Percentiles rank a stretch among this genome's conserved stretches.
Evolutionary conservation across 2,888 invertebrate genomes (phyloP).

Genomic region (Nowickia ferox): DNA sequence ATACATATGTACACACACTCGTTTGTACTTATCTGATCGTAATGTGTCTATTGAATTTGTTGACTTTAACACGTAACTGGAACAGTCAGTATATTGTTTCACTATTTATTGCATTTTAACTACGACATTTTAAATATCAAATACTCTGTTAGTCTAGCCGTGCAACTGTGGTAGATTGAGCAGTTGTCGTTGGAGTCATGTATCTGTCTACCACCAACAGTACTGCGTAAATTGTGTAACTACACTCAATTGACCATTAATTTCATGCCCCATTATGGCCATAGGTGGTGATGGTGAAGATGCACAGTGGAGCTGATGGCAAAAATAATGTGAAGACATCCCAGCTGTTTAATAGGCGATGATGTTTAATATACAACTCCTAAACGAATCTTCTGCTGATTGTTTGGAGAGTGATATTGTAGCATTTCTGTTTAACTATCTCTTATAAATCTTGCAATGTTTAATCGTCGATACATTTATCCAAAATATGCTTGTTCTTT

Average conservation of each 20-base stretch:
- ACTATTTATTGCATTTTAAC: conserved; percentile 41
- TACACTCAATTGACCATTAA: conserved; percentile 44
- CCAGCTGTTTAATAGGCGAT: no score
- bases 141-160: neutral
- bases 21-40: neutral
- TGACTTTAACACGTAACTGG: conserved; percentile 44
- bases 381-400: no score
- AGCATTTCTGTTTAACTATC: no score
- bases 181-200: conserved; percentile 14
- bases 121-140: conserved; percentile 23
- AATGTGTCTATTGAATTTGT: conserved; percentile 27
- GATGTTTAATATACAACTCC: no score
- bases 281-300: conserved; percentile 6
- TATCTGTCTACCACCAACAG: conserved; percentile 3
- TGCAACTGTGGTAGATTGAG: conserved; percentile 8
- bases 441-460: no score
- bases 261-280: conserved; percentile 12
- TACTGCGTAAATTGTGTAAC: conserved; percentile 41
- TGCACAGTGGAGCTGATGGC: neutral
- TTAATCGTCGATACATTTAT: no score
- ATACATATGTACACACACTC: neutral
- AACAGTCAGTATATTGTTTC: conserved; percentile 10
- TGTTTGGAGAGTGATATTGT: no score
- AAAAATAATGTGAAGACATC: no score
- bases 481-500: no score